Base-by-base conservation (phyloP, 2,888 invertebrate species). In the Melitaea athalia region DNA sequence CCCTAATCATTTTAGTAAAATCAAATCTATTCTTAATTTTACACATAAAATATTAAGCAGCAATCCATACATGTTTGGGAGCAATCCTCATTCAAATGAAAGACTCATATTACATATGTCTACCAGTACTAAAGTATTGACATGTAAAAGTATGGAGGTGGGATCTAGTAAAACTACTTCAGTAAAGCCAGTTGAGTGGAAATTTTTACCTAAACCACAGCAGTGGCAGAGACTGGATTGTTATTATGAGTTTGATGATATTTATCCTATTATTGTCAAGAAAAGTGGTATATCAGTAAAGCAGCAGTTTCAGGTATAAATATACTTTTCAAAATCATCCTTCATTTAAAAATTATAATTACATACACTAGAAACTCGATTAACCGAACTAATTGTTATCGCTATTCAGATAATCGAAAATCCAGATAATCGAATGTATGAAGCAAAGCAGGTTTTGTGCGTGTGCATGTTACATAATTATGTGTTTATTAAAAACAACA, bases 141-240 rank as follows among this genome's bases (percentile, higher is more conserved):
- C 93, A 63, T 96, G 95, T 79, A 95, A 95, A 82, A 94, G 94
- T 77, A 87, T 95, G 74, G 95, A 96, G 82, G 89, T 94, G 8
- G 88, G 88, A 8, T 76, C 76, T 14, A 80, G 77, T 59, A 91
- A 89, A 73, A 88, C 83, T 69, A 87, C 91, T 49, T 84, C 93
- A 62, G 94, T 94, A 49, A 95, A 94, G 74, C 95, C 95, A 11
- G 95, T 95, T 38, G 97, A 98, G 33, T 95, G 96, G 94, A 97
- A 96, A 82, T 96, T 96, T 81, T 91, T 95, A 75, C 90, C 95
- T 0, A 95, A 95, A 80, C 83, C 93, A 1, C 95, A 95, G 31
- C 95, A 94, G 73, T 98, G 97, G 97, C 94, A 95, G 75, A 93
- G 95, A 74, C 84, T 98, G 33, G 96, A 97, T 79, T 95, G 96